These are phyloP conservation scores for Drosophila setifemur DNA, from an alignment of 1,140 invertebrate genomes.

Conservation along the genomic window DNA sequence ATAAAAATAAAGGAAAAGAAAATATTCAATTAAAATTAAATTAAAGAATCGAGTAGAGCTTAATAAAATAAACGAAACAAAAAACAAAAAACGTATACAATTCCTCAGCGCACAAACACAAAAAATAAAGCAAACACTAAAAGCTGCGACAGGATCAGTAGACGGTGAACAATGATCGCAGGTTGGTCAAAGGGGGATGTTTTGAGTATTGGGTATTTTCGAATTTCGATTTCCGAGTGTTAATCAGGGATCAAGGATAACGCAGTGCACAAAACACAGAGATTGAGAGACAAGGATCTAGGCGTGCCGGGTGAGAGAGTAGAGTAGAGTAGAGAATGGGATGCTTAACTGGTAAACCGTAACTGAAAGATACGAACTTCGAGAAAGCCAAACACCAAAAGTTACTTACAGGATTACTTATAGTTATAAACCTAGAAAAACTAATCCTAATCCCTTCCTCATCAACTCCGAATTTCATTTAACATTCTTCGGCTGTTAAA, in stretches of 20 bases:
- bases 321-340: conserved; percentile 2
- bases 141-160: conserved; percentile 25
- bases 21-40: conserved; percentile 51
- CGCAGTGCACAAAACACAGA: conserved; percentile 16
- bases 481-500: conserved; percentile 52
- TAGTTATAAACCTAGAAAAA: conserved; percentile 23
- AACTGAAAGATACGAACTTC: conserved; percentile 22
- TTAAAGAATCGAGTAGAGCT: conserved; percentile 23
- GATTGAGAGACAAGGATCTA: background rate
- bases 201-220: background rate
- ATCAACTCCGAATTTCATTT: conserved; percentile 78
- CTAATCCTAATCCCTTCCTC: conserved; percentile 48
- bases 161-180: conserved; percentile 23
- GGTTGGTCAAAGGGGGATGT: background rate
- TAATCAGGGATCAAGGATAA: conserved; percentile 12
- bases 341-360: conserved; percentile 22
- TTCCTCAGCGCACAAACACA: conserved; percentile 31
- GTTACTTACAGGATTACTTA: conserved; percentile 54
- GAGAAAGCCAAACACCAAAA: conserved; percentile 66
- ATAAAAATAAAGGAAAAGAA: conserved; percentile 68
- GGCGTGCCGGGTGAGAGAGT: conserved; percentile 20
- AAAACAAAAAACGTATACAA: conserved; percentile 19
- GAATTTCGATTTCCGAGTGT: conserved; percentile 10
- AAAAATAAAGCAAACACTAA: conserved; percentile 37
- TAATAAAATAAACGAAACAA: conserved; percentile 5